phyloP scores from a whole-genome alignment of 2,888 invertebrate genomes.

The Luffia ferchaultella region DNA sequence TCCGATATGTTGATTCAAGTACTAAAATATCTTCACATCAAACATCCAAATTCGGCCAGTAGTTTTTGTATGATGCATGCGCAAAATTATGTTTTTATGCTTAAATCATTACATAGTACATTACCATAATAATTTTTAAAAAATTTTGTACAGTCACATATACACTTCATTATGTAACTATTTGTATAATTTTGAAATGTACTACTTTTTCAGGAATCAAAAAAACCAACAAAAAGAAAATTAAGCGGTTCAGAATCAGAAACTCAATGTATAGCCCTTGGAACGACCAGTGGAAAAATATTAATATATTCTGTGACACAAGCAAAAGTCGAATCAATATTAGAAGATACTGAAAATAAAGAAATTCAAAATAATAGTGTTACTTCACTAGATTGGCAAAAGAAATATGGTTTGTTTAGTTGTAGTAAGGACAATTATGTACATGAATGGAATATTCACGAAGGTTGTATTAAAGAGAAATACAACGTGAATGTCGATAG shows the following conservation, averaged over 20 bases:
- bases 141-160: too few relatives aligned
- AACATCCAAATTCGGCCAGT: too few relatives aligned
- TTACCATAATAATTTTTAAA: too few relatives aligned
- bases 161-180: too few relatives aligned
- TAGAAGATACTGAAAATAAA: constrained; percentile 49
- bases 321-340: constrained; percentile 68
- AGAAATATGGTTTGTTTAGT: constrained; percentile 57
- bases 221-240: constrained; percentile 28
- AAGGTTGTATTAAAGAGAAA: constrained; percentile 53
- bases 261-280: constrained; percentile 71
- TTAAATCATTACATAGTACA: too few relatives aligned
- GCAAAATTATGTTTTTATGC: too few relatives aligned
- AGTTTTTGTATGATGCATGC: too few relatives aligned
- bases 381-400: constrained; percentile 66
- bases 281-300: constrained; percentile 76
- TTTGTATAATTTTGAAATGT: constrained; percentile 6
- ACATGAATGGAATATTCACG: constrained; percentile 62
- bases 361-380: constrained; percentile 36
- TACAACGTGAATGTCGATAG: constrained; percentile 65
- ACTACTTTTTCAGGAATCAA: constrained; percentile 22
- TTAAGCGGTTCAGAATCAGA: constrained; percentile 30
- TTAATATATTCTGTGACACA: constrained; percentile 75
- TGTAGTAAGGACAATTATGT: constrained; percentile 61
- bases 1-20: too few relatives aligned
- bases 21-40: too few relatives aligned